phyloP scores from a whole-genome alignment of 35 echinoderm and acorn worm genomes.

The Ophioderma brevispina region DNA sequence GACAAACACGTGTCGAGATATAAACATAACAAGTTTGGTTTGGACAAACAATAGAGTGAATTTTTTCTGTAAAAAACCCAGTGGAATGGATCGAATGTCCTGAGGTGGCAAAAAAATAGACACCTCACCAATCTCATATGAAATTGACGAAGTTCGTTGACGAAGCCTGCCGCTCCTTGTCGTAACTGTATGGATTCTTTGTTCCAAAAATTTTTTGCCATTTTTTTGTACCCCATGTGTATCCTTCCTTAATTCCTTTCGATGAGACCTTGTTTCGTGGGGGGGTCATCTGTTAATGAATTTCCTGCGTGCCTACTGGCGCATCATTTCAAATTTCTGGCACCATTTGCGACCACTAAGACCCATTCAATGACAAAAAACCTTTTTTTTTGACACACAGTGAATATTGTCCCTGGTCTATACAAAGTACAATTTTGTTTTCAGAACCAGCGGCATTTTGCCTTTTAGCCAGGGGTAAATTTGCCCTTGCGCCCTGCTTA shows the following conservation, averaged over 20 bases:
- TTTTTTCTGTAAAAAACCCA: not conserved
- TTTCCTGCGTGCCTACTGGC: slow-evolving; percentile 83
- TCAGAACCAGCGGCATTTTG: no score
- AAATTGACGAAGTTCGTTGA: slow-evolving; percentile 84
- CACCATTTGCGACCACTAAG: slow-evolving; percentile 35
- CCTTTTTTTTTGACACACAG: slow-evolving; percentile 57
- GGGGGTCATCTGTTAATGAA: slow-evolving; percentile 97
- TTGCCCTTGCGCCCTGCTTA: no score
- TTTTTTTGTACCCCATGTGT: slow-evolving; percentile 80
- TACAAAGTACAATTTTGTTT: no score
- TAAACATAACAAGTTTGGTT: slow-evolving; percentile 3
- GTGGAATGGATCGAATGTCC: not conserved
- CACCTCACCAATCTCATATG: slow-evolving; percentile 77
- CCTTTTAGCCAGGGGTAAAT: no score
- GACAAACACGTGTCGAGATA: slow-evolving; percentile 30
- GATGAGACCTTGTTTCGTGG: slow-evolving; percentile 64
- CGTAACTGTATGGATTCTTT: slow-evolving; percentile 97
- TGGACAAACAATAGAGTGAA: slow-evolving; percentile 20
- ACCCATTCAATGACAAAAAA: slow-evolving; percentile 65
- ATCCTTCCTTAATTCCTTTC: slow-evolving; percentile 63
- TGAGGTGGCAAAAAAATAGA: slow-evolving; percentile 17
- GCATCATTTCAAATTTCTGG: slow-evolving; percentile 85
- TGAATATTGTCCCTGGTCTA: slow-evolving; percentile 42
- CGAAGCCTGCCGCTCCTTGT: slow-evolving; percentile 73
- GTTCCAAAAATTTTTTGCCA: slow-evolving; percentile 96